Conservation (phyloP, 2,113 vertebrate species). For the Eudorcas thomsonii region DNA sequence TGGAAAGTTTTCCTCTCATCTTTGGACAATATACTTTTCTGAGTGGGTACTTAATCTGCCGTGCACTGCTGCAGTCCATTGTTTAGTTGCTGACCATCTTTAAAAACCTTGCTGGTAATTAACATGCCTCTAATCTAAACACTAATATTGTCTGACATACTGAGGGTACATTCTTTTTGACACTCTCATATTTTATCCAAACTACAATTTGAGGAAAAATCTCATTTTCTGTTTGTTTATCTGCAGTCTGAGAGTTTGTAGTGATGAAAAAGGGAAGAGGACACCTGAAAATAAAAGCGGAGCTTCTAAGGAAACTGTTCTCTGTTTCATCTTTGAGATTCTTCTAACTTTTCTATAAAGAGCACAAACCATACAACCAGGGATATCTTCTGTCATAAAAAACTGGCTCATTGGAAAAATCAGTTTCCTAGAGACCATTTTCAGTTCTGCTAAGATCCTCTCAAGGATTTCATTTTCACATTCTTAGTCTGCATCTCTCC, state of each 20-base stretch:
- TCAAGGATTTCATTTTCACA: neutral
- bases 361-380: neutral
- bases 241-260: neutral
- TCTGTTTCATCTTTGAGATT: neutral
- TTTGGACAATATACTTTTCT: conserved; percentile 14
- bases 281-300: neutral
- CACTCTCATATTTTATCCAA: neutral
- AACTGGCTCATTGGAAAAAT: neutral
- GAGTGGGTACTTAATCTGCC: neutral
- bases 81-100: neutral
- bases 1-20: conserved; percentile 25
- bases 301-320: neutral
- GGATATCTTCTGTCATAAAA: neutral
- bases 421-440: neutral
- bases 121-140: neutral
- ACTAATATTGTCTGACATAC: neutral
- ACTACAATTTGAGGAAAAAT: neutral
- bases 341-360: neutral
- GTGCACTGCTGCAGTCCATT: neutral
- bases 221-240: neutral
- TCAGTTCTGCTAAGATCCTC: neutral
- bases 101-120: neutral
- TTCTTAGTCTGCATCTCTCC: neutral
- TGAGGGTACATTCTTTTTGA: neutral
- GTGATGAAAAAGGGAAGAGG: neutral